Evolutionary conservation across 2,888 invertebrate genomes (phyloP).

Genomic region (Acanthosepion lycidas): DNA sequence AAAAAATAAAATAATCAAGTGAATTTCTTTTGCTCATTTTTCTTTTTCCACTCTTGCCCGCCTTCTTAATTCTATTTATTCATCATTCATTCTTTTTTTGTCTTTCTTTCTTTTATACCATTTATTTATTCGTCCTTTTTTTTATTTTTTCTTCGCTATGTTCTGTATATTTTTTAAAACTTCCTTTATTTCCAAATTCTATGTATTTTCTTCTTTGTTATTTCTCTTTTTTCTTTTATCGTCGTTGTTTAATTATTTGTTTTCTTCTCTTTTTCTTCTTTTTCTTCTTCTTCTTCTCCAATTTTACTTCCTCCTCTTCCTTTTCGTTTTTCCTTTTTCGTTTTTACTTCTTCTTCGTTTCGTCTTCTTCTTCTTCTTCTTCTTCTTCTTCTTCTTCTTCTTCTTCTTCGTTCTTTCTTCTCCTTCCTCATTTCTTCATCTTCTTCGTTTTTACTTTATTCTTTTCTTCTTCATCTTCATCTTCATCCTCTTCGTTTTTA

Average conservation of each 20-base stretch:
- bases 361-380: not conserved
- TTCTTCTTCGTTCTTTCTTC: not conserved
- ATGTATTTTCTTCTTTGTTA: not conserved
- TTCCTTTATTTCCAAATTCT: not conserved
- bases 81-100: not conserved
- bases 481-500: not conserved
- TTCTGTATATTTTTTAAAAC: not conserved
- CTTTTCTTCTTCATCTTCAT: not conserved
- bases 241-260: not conserved
- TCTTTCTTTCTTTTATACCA: not conserved
- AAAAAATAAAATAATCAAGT: not conserved
- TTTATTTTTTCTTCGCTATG: not conserved
- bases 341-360: rapidly evolving
- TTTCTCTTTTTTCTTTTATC: no score
- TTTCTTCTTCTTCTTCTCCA: not conserved
- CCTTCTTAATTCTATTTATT: not conserved
- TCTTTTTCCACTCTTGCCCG: not conserved
- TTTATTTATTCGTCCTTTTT: not conserved
- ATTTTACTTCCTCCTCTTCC: not conserved
- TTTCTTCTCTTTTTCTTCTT: not conserved
- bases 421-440: not conserved
- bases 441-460: not conserved
- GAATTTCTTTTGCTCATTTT: not conserved
- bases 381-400: not conserved
- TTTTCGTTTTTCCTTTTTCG: rapidly evolving